phyloP scores from a whole-genome alignment of 1,140 invertebrate genomes.

The Pseudobourletiella spinata region DNA sequence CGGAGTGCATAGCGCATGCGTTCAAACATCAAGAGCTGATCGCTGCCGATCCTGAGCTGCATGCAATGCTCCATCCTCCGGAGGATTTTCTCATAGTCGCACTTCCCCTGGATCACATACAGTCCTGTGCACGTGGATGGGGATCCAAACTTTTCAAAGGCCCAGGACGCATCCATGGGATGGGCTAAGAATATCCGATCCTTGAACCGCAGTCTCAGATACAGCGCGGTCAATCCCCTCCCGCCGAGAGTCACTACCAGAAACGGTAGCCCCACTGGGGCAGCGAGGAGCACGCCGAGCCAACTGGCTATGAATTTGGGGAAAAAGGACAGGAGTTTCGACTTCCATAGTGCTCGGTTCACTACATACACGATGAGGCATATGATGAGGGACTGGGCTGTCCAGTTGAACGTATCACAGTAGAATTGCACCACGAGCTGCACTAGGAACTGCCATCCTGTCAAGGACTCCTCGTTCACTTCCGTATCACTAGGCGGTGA shows the following conservation, averaged over 20 bases:
- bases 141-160: slow-evolving; percentile 7
- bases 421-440: too few relatives aligned
- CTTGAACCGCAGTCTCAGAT: slow-evolving; percentile 1
- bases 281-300: neutral
- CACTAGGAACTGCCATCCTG: too few relatives aligned
- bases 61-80: slow-evolving; percentile 15
- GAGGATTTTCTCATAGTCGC: slow-evolving; percentile 22
- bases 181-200: neutral
- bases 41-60: slow-evolving; percentile 7
- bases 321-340: neutral
- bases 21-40: slow-evolving; percentile 16
- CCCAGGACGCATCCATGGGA: slow-evolving; percentile 15
- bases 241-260: neutral
- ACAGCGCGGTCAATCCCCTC: neutral
- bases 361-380: neutral
- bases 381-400: too few relatives aligned
- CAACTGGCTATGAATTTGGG: neutral
- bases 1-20: slow-evolving; percentile 16
- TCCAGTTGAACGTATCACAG: too few relatives aligned
- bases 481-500: too few relatives aligned
- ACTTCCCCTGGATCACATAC: slow-evolving; percentile 26
- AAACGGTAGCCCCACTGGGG: neutral
- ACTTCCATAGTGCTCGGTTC: neutral
- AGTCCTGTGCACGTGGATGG: slow-evolving; percentile 19
- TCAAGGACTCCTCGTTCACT: too few relatives aligned